phyloP scores from a whole-genome alignment of 1,140 invertebrate species.

The Plutomurus gul region DNA sequence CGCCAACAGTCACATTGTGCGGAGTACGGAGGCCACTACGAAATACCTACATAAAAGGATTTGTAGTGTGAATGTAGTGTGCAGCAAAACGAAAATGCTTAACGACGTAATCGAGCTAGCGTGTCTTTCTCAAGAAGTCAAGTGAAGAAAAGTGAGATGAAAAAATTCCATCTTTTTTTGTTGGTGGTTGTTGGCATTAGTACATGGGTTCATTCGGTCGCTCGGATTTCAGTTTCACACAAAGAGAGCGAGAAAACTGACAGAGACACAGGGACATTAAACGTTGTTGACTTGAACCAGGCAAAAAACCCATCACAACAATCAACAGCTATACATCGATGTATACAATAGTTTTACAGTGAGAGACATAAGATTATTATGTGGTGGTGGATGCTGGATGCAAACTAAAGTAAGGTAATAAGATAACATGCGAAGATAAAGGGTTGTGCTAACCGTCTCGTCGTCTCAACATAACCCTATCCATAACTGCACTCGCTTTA shows the following conservation, averaged over 20 bases:
- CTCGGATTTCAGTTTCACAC: conserved; percentile 28
- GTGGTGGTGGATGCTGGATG: not conserved
- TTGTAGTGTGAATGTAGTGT: too few relatives aligned
- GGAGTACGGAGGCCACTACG: too few relatives aligned
- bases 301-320: not conserved
- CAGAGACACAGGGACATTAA: not conserved
- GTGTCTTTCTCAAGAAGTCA: conserved; percentile 20
- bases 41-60: too few relatives aligned
- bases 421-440: not conserved
- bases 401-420: not conserved
- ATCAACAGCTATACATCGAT: not conserved
- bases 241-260: not conserved
- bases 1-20: too few relatives aligned
- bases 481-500: not conserved
- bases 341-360: not conserved
- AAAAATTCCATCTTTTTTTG: not conserved
- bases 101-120: not conserved
- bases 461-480: not conserved
- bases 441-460: not conserved
- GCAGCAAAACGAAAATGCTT: not conserved
- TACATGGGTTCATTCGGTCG: conserved; percentile 10
- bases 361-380: not conserved
- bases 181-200: not conserved
- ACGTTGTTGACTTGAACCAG: not conserved
- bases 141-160: conserved; percentile 18